These are phyloP conservation scores for Gallinago undulata DNA, from an alignment of 2,113 vertebrate species.

Conservation along the genomic window DNA sequence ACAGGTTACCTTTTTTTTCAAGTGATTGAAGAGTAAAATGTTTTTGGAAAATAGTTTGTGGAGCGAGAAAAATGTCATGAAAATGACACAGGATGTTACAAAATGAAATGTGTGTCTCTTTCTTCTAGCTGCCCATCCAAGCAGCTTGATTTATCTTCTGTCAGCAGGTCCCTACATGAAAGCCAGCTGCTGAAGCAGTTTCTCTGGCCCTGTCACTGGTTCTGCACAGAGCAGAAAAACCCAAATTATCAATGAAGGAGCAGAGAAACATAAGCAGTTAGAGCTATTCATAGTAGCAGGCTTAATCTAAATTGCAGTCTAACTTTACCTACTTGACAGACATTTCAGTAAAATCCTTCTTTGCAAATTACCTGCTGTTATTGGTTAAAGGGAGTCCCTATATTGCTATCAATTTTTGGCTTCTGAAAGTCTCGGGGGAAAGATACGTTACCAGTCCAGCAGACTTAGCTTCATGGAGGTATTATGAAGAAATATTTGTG, in stretches of 20 bases:
- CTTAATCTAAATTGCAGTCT: not conserved
- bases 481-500: not conserved
- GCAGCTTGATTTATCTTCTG: not conserved
- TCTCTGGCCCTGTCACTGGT: not conserved
- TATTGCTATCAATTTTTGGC: not conserved
- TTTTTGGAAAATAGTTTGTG: not conserved
- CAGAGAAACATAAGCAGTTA: not conserved
- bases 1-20: not conserved
- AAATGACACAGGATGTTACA: not conserved
- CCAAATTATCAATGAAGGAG: not conserved
- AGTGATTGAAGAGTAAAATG: not conserved
- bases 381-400: not conserved
- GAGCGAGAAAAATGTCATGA: not conserved
- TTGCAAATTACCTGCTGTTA: not conserved
- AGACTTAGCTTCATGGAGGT: not conserved
- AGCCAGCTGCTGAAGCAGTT: not conserved
- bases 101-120: fast-evolving
- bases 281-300: not conserved
- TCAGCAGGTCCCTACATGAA: not conserved
- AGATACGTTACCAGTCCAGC: not conserved
- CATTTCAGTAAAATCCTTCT: not conserved
- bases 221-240: not conserved
- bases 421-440: not conserved
- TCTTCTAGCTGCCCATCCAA: not conserved
- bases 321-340: not conserved